phyloP scores from a whole-genome alignment of 2,888 invertebrate species.

The Eulithis testata region DNA sequence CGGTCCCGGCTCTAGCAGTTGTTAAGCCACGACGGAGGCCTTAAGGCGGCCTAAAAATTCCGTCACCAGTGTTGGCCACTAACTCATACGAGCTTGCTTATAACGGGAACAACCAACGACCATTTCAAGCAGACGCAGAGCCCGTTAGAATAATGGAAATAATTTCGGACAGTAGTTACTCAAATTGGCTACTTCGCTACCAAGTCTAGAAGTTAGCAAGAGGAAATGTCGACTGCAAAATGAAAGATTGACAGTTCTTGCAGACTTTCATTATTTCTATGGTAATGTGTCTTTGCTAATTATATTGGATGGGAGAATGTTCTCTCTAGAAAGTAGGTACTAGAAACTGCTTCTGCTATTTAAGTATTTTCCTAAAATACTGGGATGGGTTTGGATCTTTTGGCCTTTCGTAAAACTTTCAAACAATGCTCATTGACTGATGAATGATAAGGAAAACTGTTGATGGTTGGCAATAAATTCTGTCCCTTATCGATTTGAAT shows the following conservation, averaged over 20 bases:
- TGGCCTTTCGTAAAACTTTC: background rate
- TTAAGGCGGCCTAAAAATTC: no score
- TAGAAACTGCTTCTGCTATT: background rate
- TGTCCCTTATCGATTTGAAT: background rate
- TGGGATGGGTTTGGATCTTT: background rate
- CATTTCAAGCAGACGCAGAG: constrained; percentile 21
- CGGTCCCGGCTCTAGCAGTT: no score
- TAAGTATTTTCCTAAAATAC: background rate
- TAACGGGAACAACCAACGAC: constrained; percentile 13
- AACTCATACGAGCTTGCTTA: no score
- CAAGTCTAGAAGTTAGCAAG: constrained; percentile 12
- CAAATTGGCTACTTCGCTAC: constrained; percentile 19
- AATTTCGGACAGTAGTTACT: constrained; percentile 28
- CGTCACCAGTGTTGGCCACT: no score
- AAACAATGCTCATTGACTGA: no score
- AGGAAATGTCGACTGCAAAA: constrained; percentile 19
- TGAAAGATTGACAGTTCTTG: constrained; percentile 25
- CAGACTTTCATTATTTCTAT: constrained; percentile 16
- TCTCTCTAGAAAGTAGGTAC: constrained; percentile 11
- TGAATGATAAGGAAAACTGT: background rate
- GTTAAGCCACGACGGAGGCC: no score
- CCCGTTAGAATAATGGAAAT: constrained; percentile 32
- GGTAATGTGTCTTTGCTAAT: constrained; percentile 17
- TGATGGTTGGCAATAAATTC: background rate
- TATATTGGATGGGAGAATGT: constrained; percentile 8